A percentile compares a stretch with the other conserved stretches of the same genome.
Evolutionary conservation across 92 coral and sea anemone genomes (phyloP).

Genomic region (Pocillopora grandis): DNA sequence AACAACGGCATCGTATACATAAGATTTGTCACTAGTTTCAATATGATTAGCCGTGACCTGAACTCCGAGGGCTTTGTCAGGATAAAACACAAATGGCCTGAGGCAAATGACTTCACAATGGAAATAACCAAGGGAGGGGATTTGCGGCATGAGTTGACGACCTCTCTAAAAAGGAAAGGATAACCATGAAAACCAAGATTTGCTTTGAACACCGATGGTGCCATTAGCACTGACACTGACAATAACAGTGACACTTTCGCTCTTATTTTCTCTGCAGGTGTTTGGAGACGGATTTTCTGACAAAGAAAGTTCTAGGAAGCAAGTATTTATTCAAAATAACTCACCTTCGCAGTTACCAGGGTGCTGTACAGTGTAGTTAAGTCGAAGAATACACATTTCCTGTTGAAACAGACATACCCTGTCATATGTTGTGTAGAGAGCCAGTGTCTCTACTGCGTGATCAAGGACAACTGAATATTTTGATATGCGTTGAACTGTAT

Average conservation of each 20-base stretch:
- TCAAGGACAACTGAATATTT: no score
- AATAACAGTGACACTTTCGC: background rate
- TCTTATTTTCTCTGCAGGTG: background rate
- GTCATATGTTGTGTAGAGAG: constrained; percentile 1
- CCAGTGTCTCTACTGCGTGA: no score
- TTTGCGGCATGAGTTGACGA: background rate
- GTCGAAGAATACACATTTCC: constrained; percentile 44
- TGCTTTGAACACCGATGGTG: background rate
- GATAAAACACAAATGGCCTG: constrained; percentile 59
- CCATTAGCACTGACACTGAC: background rate
- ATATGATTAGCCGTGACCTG: constrained; percentile 46
- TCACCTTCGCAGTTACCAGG: constrained; percentile 74
- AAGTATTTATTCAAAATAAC: background rate
- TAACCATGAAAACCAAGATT: no score
- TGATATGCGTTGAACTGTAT: no score
- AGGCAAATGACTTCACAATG: constrained; percentile 36
- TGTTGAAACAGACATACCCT: constrained; percentile 57
- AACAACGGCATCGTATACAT: no score
- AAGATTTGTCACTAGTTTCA: no score
- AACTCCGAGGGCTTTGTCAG: constrained; percentile 69
- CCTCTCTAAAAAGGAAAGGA: background rate
- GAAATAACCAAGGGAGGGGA: background rate
- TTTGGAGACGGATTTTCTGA: no score
- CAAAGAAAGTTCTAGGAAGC: no score
- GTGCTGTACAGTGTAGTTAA: constrained; percentile 51